These are phyloP conservation scores for Delphinapterus leucas DNA, from an alignment of 2,113 vertebrate species.

Conservation along the genomic window DNA sequence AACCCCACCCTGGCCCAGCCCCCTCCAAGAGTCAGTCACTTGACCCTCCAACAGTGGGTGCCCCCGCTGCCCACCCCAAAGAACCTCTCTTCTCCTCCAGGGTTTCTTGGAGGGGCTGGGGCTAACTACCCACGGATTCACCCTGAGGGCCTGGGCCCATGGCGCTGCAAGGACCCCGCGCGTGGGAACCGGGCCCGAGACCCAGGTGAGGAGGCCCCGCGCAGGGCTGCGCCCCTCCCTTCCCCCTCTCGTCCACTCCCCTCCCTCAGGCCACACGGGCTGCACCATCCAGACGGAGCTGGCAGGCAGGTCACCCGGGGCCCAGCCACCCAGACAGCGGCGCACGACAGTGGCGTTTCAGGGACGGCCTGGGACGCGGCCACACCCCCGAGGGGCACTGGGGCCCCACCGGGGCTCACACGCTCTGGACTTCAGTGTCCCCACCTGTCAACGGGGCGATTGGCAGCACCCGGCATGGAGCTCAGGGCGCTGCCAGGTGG, in stretches of 20 bases:
- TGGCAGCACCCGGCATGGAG: accelerated
- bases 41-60: accelerated
- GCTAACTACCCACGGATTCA: accelerated
- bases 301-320: background rate
- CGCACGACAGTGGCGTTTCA: background rate
- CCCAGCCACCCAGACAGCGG: no score
- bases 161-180: accelerated
- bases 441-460: accelerated
- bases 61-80: no score
- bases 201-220: no score
- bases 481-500: background rate
- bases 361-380: accelerated
- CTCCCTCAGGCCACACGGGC: background rate
- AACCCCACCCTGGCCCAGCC: background rate
- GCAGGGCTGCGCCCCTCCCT: no score
- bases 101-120: background rate
- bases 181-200: no score
- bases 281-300: background rate
- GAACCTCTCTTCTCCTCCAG: background rate
- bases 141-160: accelerated
- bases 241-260: background rate
- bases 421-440: background rate
- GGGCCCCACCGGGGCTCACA: background rate
- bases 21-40: background rate
- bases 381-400: accelerated